Base-by-base conservation (phyloP, 2,113 vertebrate species). In the Narcine bancroftii region DNA sequence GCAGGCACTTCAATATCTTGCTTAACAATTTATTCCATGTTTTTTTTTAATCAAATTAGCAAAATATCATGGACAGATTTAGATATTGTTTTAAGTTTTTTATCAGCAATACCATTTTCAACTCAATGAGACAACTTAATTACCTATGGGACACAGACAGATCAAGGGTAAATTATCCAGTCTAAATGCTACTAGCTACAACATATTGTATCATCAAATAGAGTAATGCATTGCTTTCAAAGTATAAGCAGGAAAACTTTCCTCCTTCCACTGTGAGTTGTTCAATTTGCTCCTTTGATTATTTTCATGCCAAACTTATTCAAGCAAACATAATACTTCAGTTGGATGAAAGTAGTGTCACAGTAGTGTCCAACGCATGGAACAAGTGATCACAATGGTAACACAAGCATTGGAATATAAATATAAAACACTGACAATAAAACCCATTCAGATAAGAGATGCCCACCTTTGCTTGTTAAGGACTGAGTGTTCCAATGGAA, bases 51-150 rank as follows among this genome's bases (percentile, higher is more conserved):
- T n/a, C n/a, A n/a, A 87, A 87, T 36, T n/a, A 87, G 17, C n/a
- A 87, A 87, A 87, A 60, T 36, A 39, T 21, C 33, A 63, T 21
- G 33, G 19, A 3, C 60, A 63, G 53, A 63, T 60, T 63, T 87
- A 56, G 11, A 53, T 56, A 56, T 83, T 87, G 17, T 36, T 87
- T 87, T 87, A 87, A 87, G 13, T 56, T n/a, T 87, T 87, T 87
- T 60, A 60, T 29, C 53, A 63, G 53, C n/a, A 87, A 53, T 42
- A 60, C n/a, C 81, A 87, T 33, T 56, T 60, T 87, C 53, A 87
- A 60, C 81, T 36, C 53, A 21, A 17, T n/a, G n/a, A 17, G 9
- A 15, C 0, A 2, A 29, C 24, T 77, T 50, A 45, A 79, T 47
- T 79, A 79, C 76, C 45, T 45, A 50, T 50, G 76, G 76, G 76